These are phyloP conservation scores for Nephrotoma guestfalica DNA, from an alignment of 2,888 invertebrate genomes.

Conservation along the genomic window DNA sequence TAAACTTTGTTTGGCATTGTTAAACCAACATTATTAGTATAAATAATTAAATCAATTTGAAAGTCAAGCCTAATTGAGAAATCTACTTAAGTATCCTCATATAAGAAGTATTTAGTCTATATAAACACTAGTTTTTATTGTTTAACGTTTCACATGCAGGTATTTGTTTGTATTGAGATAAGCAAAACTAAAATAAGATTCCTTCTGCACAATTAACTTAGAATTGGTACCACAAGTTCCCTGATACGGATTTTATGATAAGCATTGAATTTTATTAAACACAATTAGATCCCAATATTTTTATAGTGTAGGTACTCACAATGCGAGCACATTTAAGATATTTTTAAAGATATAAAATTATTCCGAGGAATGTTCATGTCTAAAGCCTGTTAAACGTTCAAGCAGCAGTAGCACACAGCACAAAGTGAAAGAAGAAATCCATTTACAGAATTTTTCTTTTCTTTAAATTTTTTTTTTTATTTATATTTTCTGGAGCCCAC, in stretches of 20 bases:
- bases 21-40: background rate
- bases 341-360: background rate
- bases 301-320: background rate
- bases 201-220: background rate
- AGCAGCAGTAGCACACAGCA: background rate
- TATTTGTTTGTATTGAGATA: background rate
- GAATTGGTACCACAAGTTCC: background rate
- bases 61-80: background rate
- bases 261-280: background rate
- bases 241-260: background rate
- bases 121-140: background rate
- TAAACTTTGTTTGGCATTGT: background rate
- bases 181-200: background rate
- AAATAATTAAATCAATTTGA: background rate
- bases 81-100: background rate
- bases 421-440: background rate
- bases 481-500: background rate
- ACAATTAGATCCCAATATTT: background rate
- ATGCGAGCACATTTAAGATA: background rate
- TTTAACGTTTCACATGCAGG: background rate
- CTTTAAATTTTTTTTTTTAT: background rate
- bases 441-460: background rate
- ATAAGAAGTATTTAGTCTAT: background rate
- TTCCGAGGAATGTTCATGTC: background rate
- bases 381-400: background rate